Percentiles rank a stretch among this genome's conserved stretches.
Evolutionary conservation across 2,113 vertebrate species (phyloP).

Genomic region (Clupea harengus): DNA sequence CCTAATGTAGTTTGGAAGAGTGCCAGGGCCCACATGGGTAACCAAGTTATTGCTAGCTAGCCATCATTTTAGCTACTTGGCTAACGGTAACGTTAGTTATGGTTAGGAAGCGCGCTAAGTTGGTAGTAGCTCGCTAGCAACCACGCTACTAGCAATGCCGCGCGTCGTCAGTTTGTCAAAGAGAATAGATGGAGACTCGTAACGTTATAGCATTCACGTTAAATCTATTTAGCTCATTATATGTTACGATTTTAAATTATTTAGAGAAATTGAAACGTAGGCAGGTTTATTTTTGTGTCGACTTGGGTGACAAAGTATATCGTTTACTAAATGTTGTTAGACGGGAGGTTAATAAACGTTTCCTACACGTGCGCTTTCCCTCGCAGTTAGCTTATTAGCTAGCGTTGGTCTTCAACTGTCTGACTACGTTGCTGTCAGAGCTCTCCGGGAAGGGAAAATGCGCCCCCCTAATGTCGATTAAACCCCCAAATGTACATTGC

Average conservation of each 20-base stretch:
- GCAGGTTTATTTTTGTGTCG: not conserved
- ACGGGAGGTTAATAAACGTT: not conserved
- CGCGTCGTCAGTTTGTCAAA: slow-evolving; percentile 25
- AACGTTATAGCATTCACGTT: not conserved
- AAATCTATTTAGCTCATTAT: not conserved
- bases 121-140: slow-evolving; percentile 33
- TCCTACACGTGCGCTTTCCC: slow-evolving; percentile 13
- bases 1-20: slow-evolving; percentile 15
- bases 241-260: not conserved
- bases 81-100: slow-evolving; percentile 13
- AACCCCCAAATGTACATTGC: not conserved
- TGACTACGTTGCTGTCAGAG: not conserved
- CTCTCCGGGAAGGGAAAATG: not conserved
- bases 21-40: slow-evolving; percentile 33
- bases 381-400: slow-evolving; percentile 29
- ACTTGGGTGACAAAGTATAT: not conserved
- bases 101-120: slow-evolving; percentile 2
- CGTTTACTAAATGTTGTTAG: not conserved
- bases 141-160: slow-evolving; percentile 25
- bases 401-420: slow-evolving; percentile 11
- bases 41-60: slow-evolving; percentile 18
- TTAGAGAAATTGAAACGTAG: not conserved
- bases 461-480: not conserved
- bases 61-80: not conserved
- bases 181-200: not conserved